Evolutionary conservation across 2,797 vertebrate species (phyloP), one percentile per base, ranked within the genome.

Genomic region (Argyrosomus regius): DNA sequence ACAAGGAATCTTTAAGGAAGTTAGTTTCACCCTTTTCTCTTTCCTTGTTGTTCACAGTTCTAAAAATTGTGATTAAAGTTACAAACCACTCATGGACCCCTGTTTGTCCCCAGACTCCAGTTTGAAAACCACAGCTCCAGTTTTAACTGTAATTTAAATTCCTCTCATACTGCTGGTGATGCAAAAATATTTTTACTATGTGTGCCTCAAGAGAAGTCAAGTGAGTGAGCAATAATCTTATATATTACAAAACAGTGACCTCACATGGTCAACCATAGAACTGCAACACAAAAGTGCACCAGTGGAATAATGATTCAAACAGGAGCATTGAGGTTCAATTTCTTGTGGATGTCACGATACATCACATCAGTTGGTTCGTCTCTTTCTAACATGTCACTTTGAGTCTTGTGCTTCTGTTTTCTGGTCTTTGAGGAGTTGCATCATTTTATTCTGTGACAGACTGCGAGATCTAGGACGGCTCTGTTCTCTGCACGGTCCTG

Each of bases 181-280:
- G 8, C 35, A 39, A 39, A 39, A 39, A 39, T 35, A 57, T 12
- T 45, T 1, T 20, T 0, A 8, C 6, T 6, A 6, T 41, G 2
- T 26, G 17, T 3, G n/a, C 11, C 45, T 58, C 5, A 41, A 39
- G 35, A 39, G 35, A 9, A 12, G 6, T n/a, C 35, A 18, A 52
- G 18, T 31, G 6, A 5, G 0, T 45, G 5, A 39, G 17, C 4
- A 13, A 1, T 1, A n/a, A 31, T 26, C 8, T 53, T 12, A 76
- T 67, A 14, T 20, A 24, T 81, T 53, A 49, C 16, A 13, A 3
- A 54, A 67, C 26, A 81, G 80, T 13, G 87, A 54, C 91, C 48
- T 64, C 88, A 28, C 1, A 1, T 87, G 92, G 87, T 8, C 3
- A 0, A 26, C 1, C 2, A 0, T 3, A 17, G 5, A 77, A 80